Evolutionary conservation across 2,113 vertebrate species (phyloP).

Genomic region (Callorhinus ursinus): DNA sequence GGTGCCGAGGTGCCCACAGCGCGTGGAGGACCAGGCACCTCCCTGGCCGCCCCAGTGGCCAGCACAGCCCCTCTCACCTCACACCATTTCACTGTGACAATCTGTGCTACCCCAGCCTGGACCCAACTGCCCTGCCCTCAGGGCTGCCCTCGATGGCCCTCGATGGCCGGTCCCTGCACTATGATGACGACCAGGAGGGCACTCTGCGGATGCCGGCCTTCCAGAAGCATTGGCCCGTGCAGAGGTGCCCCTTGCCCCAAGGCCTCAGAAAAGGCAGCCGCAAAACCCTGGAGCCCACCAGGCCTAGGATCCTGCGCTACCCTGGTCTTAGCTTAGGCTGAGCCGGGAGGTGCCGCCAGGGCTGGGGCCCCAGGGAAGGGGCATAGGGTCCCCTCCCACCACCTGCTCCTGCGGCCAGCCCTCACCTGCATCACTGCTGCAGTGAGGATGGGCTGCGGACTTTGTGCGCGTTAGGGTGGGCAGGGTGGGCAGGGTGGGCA

Average conservation of each 20-base stretch:
- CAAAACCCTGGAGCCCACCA: neutral
- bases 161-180: accelerated
- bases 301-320: neutral
- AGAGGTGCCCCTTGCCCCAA: neutral
- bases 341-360: neutral
- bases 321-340: neutral
- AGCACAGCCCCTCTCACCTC: neutral
- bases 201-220: neutral
- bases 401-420: neutral
- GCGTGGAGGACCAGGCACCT: accelerated
- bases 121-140: no score
- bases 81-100: neutral
- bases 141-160: accelerated
- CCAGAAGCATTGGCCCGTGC: neutral
- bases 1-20: accelerated
- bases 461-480: neutral
- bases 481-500: neutral
- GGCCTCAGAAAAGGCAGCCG: neutral
- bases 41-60: accelerated
- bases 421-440: neutral
- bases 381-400: neutral
- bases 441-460: neutral
- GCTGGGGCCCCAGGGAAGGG: neutral
- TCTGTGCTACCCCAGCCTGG: neutral
- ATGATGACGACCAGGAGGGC: neutral